These are phyloP conservation scores for Caerostris extrusa DNA, from an alignment of 1,140 invertebrate genomes.

Conservation along the genomic window DNA sequence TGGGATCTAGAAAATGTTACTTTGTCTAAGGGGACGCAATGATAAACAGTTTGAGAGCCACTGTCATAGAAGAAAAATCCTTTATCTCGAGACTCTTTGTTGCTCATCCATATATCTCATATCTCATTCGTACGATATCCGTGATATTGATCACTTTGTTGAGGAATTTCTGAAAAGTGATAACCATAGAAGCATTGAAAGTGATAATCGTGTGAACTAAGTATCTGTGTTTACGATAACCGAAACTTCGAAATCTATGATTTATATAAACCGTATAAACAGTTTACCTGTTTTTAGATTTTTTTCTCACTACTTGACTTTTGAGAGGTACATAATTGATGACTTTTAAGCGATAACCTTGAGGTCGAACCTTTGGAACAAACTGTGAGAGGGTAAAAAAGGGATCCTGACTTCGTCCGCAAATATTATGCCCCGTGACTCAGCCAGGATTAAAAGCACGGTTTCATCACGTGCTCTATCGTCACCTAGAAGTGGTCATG, in stretches of 20 bases:
- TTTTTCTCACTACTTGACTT: background rate
- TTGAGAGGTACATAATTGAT: slow-evolving; percentile 1
- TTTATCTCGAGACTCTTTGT: too few species aligned
- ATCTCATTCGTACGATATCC: too few species aligned
- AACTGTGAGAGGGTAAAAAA: background rate
- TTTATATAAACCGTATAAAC: slow-evolving; percentile 9
- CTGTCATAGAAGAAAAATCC: too few species aligned
- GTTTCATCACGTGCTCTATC: slow-evolving; percentile 63
- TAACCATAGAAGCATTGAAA: background rate
- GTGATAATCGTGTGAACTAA: slow-evolving; percentile 2
- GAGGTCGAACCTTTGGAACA: background rate
- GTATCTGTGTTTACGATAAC: background rate
- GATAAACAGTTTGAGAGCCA: too few species aligned
- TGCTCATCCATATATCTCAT: too few species aligned
- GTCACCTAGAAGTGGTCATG: slow-evolving; percentile 68
- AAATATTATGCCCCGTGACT: slow-evolving; percentile 51
- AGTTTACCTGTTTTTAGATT: slow-evolving; percentile 49
- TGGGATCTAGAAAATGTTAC: too few species aligned
- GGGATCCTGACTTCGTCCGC: background rate
- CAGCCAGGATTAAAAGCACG: slow-evolving; percentile 33
- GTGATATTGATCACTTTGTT: too few species aligned
- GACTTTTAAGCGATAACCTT: slow-evolving; percentile 38
- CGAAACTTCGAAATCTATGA: background rate
- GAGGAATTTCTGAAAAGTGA: too few species aligned
- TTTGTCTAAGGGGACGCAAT: too few species aligned